Conservation (phyloP, 2,888 invertebrate genomes). For the Brachylomia viminalis region DNA sequence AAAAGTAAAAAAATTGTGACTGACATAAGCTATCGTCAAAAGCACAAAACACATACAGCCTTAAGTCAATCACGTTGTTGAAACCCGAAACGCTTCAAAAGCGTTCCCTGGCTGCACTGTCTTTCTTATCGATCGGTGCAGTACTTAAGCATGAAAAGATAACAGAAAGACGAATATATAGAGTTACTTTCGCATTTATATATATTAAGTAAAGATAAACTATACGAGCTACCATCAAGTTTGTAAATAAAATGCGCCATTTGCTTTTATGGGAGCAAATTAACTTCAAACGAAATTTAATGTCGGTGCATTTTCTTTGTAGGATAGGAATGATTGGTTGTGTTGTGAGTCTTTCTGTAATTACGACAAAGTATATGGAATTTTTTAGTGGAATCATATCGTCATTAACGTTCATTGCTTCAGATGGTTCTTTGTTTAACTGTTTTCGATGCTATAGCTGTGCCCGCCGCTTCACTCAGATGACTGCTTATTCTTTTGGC, state of each 20-base stretch:
- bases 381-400: neutral
- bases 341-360: neutral
- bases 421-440: too few species aligned
- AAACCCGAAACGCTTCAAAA: neutral
- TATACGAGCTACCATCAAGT: constrained; percentile 39
- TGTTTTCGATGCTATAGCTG: too few species aligned
- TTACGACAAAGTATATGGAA: neutral
- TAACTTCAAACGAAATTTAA: constrained; percentile 42
- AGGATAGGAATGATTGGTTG: too few species aligned
- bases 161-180: neutral
- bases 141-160: too few species aligned
- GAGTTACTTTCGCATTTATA: neutral
- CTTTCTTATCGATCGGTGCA: neutral
- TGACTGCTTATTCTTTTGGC: too few species aligned
- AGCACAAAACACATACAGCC: too few species aligned
- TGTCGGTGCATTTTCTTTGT: constrained; percentile 32
- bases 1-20: neutral
- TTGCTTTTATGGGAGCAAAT: constrained; percentile 43
- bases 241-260: constrained; percentile 42
- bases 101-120: neutral
- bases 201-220: neutral
- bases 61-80: too few species aligned
- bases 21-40: too few species aligned
- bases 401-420: too few species aligned
- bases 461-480: too few species aligned